Conservation (phyloP, 2,888 invertebrate species). For the Cecidostiba fungosa region DNA sequence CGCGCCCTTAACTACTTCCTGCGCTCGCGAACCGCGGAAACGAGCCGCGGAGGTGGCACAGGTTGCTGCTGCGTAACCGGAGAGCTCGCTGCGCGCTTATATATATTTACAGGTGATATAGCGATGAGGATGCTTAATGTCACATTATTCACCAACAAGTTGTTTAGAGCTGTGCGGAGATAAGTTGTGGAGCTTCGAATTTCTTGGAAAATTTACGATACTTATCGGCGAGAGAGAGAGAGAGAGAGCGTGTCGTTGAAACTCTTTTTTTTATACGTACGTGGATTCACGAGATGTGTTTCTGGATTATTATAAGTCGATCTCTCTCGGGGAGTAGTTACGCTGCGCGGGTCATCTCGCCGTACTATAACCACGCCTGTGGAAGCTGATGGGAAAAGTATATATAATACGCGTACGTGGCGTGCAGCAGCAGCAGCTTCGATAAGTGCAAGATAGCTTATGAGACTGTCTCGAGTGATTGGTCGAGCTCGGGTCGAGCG, state of each 20-base stretch:
- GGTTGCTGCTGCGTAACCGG: constrained; percentile 43
- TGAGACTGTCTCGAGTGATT: constrained; percentile 61
- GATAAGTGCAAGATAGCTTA: constrained; percentile 65
- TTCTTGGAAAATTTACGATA: constrained; percentile 55
- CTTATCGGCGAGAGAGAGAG: too few relatives aligned
- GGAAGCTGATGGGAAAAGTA: not conserved
- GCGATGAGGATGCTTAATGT: constrained; percentile 57
- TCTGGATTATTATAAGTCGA: too few relatives aligned
- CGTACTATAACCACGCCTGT: not conserved
- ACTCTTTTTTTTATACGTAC: constrained; percentile 23
- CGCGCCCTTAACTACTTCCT: constrained; percentile 65
- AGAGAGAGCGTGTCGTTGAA: constrained; percentile 15
- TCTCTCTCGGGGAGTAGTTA: too few relatives aligned
- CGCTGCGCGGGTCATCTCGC: constrained; percentile 24
- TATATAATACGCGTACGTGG: constrained; percentile 38
- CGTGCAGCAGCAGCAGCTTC: constrained; percentile 43
- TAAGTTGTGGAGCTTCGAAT: constrained; percentile 57
- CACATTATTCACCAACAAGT: constrained; percentile 62
- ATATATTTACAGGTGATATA: constrained; percentile 34
- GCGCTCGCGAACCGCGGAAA: constrained; percentile 38
- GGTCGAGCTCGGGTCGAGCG: constrained; percentile 60
- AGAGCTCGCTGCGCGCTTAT: constrained; percentile 33
- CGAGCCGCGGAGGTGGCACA: constrained; percentile 22
- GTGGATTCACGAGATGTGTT: too few relatives aligned
- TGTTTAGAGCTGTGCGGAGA: constrained; percentile 53